Conservation (phyloP, 2,113 vertebrate genomes). For the Pyrgilauda ruficollis region DNA sequence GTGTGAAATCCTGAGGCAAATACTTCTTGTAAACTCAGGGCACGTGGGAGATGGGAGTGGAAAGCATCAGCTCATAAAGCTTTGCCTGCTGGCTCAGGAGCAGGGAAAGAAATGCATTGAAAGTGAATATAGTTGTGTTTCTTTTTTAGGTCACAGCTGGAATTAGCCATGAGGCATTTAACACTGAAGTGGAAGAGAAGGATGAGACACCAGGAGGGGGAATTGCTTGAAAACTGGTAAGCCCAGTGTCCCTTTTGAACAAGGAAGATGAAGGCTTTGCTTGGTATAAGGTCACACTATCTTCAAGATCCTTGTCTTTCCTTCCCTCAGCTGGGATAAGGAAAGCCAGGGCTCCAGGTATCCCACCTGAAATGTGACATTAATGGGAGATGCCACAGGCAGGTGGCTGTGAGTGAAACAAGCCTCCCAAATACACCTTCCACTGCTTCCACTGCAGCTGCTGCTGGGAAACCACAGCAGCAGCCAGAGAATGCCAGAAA, state of each 20-base stretch:
- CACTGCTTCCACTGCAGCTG: background rate
- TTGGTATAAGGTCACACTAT: background rate
- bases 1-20: background rate
- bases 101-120: background rate
- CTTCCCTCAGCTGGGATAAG: background rate
- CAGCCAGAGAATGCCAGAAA: background rate
- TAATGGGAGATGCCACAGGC: background rate
- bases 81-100: background rate
- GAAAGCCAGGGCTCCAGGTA: background rate
- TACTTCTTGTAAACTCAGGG: background rate
- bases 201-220: background rate
- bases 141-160: conserved; percentile 10
- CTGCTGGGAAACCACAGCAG: background rate
- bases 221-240: background rate
- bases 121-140: background rate
- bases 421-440: background rate
- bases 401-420: background rate
- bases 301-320: background rate
- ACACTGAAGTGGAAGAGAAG: background rate
- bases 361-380: background rate
- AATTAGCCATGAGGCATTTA: background rate
- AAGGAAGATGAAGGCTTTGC: background rate
- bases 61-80: background rate
- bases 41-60: background rate
- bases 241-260: background rate